phyloP scores from a whole-genome alignment of 2,888 invertebrate species.

The Melanargia galathea region DNA sequence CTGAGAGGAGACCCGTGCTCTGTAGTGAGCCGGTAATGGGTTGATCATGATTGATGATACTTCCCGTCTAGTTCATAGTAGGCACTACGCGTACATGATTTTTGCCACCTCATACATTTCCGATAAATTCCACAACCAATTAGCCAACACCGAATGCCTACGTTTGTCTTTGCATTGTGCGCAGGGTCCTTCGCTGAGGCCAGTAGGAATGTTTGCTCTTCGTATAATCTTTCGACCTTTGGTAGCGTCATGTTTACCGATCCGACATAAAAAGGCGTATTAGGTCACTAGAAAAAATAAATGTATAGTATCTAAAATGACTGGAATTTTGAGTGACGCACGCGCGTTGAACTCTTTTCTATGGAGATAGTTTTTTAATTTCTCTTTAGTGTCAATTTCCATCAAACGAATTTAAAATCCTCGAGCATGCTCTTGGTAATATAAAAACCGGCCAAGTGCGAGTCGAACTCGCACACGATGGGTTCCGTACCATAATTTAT shows the following conservation, averaged over 20 bases:
- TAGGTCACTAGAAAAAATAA: background rate
- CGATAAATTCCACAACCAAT: conserved; percentile 13
- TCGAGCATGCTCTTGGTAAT: too few relatives aligned
- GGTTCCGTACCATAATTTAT: too few relatives aligned
- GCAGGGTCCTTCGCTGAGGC: conserved; percentile 3
- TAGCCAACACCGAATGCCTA: conserved; percentile 6
- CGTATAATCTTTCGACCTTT: conserved; percentile 13
- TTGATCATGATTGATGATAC: too few relatives aligned
- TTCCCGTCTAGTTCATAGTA: background rate
- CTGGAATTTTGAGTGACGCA: conserved; percentile 1
- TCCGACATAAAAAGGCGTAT: background rate
- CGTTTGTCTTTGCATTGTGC: background rate
- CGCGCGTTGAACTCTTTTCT: conserved; percentile 17
- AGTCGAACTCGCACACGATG: too few relatives aligned
- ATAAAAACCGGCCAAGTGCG: too few relatives aligned
- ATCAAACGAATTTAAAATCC: too few relatives aligned
- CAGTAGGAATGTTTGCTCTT: conserved; percentile 10
- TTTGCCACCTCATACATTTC: background rate
- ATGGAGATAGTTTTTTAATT: background rate
- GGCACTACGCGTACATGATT: background rate
- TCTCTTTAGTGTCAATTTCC: background rate
- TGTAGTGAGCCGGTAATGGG: too few relatives aligned
- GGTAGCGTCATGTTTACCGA: conserved; percentile 1
- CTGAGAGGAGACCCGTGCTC: too few relatives aligned
- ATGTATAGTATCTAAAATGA: background rate